These are phyloP conservation scores for Cranoglanis bouderius DNA, from an alignment of 2,113 vertebrate species.

Conservation along the genomic window DNA sequence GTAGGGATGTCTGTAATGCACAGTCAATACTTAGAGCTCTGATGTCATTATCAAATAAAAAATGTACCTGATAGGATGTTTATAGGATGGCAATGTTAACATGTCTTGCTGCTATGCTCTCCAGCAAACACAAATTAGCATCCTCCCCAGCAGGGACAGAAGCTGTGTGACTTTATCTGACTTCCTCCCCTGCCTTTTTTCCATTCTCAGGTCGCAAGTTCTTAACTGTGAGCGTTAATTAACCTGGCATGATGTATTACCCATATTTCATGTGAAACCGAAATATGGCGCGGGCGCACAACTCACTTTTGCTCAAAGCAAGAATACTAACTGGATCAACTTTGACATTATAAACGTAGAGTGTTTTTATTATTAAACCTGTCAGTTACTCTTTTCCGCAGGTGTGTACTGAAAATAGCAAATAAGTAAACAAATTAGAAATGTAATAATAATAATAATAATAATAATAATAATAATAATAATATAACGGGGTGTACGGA, in stretches of 20 bases:
- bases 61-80: not conserved
- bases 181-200: not conserved
- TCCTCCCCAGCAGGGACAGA: not conserved
- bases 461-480: too few relatives aligned
- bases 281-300: not conserved
- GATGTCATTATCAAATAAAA: not conserved
- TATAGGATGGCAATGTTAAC: not conserved
- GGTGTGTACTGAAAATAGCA: not conserved
- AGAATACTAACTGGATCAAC: not conserved
- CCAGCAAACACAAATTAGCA: not conserved
- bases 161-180: not conserved
- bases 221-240: constrained; percentile 13
- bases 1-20: not conserved
- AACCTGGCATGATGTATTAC: constrained; percentile 5
- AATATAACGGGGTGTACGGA: not conserved
- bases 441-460: too few relatives aligned
- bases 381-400: not conserved
- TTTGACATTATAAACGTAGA: not conserved
- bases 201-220: not conserved
- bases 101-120: not conserved
- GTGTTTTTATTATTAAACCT: not conserved
- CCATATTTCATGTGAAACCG: not conserved
- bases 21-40: not conserved
- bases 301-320: not conserved
- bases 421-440: not conserved